Conservation (phyloP, 2,797 vertebrate species). For the Rhinatrema bivittatum region DNA sequence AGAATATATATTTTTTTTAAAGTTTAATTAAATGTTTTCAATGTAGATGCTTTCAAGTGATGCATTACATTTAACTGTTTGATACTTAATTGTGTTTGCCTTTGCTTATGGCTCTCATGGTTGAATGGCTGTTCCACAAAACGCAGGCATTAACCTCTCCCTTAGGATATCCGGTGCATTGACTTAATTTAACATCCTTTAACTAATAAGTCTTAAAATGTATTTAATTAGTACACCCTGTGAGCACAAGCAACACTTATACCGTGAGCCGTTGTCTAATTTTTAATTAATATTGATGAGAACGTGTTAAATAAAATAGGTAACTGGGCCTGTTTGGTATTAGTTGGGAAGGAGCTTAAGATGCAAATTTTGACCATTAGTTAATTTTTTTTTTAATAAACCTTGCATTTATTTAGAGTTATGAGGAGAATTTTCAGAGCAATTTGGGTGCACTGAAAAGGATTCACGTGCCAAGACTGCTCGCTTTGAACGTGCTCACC, state of each 20-base stretch:
- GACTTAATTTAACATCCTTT: conserved; percentile 66
- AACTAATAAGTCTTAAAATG: conserved; percentile 73
- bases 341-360: conserved; percentile 10
- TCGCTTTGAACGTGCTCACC: too few relatives aligned
- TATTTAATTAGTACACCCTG: conserved; percentile 73
- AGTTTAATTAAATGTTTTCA: conserved; percentile 87
- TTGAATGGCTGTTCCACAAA: conserved; percentile 50
- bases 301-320: conserved; percentile 63
- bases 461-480: too few relatives aligned
- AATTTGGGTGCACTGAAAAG: too few relatives aligned
- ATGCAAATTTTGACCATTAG: conserved; percentile 8
- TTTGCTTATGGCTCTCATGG: conserved; percentile 65
- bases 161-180: conserved; percentile 55
- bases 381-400: conserved; percentile 18
- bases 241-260: conserved; percentile 51
- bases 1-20: conserved; percentile 45
- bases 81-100: conserved; percentile 73
- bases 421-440: too few relatives aligned
- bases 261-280: conserved; percentile 78
- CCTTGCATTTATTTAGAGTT: conserved; percentile 27
- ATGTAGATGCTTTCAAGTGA: conserved; percentile 73
- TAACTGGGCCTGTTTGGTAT: conserved; percentile 26
- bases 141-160: conserved; percentile 56
- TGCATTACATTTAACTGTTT: conserved; percentile 77
- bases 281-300: conserved; percentile 93